phyloP scores from a whole-genome alignment of 2,888 invertebrate genomes.

The Rotaria sp. region DNA sequence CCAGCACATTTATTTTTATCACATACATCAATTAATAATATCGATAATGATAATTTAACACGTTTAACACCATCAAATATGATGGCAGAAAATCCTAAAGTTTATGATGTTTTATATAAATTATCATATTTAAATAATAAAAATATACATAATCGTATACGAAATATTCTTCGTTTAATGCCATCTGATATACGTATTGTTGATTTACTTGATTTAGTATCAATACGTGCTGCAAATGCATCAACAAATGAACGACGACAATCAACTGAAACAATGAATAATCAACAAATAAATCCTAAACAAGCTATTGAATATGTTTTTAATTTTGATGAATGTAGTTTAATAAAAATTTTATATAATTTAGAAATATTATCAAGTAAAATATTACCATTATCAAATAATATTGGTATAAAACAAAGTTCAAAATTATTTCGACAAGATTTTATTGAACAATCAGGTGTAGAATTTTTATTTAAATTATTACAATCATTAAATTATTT shows the following conservation, averaged over 20 bases:
- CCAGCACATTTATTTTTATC: neutral
- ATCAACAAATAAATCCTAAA: constrained; percentile 10
- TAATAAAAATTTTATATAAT: constrained; percentile 28
- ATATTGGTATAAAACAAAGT: constrained; percentile 26
- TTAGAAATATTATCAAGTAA: constrained; percentile 32
- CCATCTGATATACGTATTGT: constrained; percentile 57
- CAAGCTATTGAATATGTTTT: constrained; percentile 16
- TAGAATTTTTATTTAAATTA: constrained; percentile 23
- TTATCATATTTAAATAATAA: constrained; percentile 11
- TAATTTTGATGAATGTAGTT: neutral
- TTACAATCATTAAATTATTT: constrained; percentile 27
- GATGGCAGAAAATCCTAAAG: constrained; percentile 29
- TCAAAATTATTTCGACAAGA: constrained; percentile 26
- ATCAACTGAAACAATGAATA: constrained; percentile 45
- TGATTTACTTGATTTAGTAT: constrained; percentile 54
- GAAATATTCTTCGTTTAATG: constrained; percentile 56
- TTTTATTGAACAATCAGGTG: neutral
- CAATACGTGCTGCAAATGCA: neutral
- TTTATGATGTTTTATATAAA: constrained; percentile 34
- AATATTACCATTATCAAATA: neutral
- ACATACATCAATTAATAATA: neutral
- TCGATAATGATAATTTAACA: neutral
- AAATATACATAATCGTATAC: constrained; percentile 53
- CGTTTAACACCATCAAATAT: neutral
- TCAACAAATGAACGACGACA: constrained; percentile 42